Conservation (phyloP, 2,888 invertebrate species). For the Nemotelus nigrinus region DNA sequence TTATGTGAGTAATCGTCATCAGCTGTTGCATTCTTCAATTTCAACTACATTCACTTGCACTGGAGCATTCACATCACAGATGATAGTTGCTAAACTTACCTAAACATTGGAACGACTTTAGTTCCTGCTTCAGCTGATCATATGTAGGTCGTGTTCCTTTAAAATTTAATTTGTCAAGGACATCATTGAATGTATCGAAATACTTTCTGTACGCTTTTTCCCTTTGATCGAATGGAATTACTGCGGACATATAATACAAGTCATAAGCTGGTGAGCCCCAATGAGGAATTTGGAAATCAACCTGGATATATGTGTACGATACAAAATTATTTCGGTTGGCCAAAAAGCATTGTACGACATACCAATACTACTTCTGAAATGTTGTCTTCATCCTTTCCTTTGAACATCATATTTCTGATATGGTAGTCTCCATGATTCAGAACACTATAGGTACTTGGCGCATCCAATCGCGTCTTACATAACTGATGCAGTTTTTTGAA, state of each 20-base stretch:
- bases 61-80: neutral
- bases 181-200: slow-evolving; percentile 7
- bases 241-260: neutral
- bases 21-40: too few species aligned
- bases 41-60: neutral
- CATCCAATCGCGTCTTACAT: neutral
- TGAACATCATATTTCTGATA: slow-evolving; percentile 33
- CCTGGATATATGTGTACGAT: slow-evolving; percentile 4
- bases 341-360: too few species aligned
- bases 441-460: slow-evolving; percentile 2
- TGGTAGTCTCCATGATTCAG: slow-evolving; percentile 38
- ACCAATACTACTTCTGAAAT: slow-evolving; percentile 25
- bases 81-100: slow-evolving; percentile 5
- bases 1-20: too few species aligned
- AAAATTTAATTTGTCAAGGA: neutral
- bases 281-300: slow-evolving; percentile 23
- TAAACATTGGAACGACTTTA: neutral
- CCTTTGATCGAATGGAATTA: neutral
- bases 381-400: neutral
- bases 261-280: slow-evolving; percentile 22
- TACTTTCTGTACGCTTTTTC: slow-evolving; percentile 14
- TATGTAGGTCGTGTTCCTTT: slow-evolving; percentile 9
- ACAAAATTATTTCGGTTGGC: too few species aligned
- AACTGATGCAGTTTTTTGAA: neutral
- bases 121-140: slow-evolving; percentile 6